These are phyloP conservation scores for Carassius carassius DNA, from an alignment of 2,113 vertebrate species.

Conservation along the genomic window DNA sequence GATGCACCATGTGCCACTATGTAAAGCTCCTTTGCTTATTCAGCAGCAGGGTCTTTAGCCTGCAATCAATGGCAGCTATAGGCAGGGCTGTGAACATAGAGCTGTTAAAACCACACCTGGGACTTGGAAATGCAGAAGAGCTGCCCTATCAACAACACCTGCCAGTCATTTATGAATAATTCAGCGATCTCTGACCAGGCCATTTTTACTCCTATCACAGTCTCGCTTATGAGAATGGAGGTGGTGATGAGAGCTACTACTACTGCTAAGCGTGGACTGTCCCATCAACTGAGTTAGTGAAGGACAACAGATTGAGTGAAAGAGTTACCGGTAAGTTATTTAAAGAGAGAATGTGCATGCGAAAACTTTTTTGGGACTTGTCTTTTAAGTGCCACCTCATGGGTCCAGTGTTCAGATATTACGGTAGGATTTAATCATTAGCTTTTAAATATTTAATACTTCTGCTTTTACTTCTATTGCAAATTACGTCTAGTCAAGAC, in stretches of 20 bases:
- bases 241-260: constrained; percentile 13
- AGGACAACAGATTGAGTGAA: background rate
- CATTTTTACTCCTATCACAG: constrained; percentile 25
- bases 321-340: constrained; percentile 7
- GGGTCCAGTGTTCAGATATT: constrained; percentile 9
- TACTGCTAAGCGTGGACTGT: constrained; percentile 30
- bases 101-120: constrained; percentile 76
- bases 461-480: constrained; percentile 3
- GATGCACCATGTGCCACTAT: constrained; percentile 66
- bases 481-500: constrained; percentile 27
- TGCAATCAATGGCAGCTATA: constrained; percentile 79
- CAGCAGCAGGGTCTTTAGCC: constrained; percentile 72
- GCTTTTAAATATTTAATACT: constrained; percentile 41
- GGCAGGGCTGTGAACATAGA: constrained; percentile 70
- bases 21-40: constrained; percentile 76
- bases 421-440: constrained; percentile 27
- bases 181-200: constrained; percentile 57
- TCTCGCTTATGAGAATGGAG: constrained; percentile 21
- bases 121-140: constrained; percentile 69
- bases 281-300: constrained; percentile 30
- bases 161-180: constrained; percentile 71
- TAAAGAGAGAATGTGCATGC: background rate
- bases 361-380: background rate
- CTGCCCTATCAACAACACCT: constrained; percentile 66
- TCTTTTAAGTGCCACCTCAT: background rate